phyloP scores from a whole-genome alignment of 2,797 vertebrate species.

The Macropodus opercularis region DNA sequence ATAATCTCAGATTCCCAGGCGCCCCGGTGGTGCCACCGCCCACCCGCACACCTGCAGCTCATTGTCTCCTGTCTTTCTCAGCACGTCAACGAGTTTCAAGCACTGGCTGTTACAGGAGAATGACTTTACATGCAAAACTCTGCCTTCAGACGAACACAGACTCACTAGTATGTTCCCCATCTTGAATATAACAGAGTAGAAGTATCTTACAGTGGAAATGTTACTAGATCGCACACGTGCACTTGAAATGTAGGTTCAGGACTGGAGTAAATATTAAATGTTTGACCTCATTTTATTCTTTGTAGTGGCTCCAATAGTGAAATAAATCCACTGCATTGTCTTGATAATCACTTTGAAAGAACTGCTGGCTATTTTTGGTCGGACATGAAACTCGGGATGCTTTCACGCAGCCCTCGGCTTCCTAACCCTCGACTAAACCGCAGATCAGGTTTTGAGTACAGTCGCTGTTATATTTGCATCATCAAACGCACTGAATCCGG shows the following conservation, averaged over 20 bases:
- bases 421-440: slow-evolving; percentile 12
- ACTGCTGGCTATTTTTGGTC: slow-evolving; percentile 37
- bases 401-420: slow-evolving; percentile 20
- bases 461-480: slow-evolving; percentile 30
- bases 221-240: no score
- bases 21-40: neutral
- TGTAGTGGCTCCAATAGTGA: neutral
- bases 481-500: slow-evolving; percentile 46
- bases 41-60: neutral
- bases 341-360: slow-evolving; percentile 25
- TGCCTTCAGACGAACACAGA: no score
- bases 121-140: no score
- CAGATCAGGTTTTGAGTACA: slow-evolving; percentile 22
- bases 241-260: neutral
- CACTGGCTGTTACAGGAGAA: no score
- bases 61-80: neutral
- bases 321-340: slow-evolving; percentile 2
- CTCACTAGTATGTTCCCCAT: no score
- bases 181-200: no score
- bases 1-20: neutral
- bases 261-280: neutral
- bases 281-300: neutral
- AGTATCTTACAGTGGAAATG: no score
- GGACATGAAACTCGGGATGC: slow-evolving; percentile 7
- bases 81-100: neutral